phyloP scores from a whole-genome alignment of 2,113 vertebrate genomes.

The Stigmatopora argus region DNA sequence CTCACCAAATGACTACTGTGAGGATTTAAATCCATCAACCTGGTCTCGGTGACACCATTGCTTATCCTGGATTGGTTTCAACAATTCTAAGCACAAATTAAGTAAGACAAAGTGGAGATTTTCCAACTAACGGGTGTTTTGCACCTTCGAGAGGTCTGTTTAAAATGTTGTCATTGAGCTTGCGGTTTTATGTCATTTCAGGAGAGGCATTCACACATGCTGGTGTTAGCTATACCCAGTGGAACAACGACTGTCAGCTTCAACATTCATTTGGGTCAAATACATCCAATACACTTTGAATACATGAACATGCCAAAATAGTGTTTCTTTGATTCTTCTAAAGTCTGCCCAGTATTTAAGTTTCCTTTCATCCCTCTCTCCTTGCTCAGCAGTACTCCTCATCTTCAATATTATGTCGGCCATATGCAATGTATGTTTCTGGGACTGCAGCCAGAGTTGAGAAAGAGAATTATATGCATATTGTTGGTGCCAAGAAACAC shows the following conservation, averaged over 20 bases:
- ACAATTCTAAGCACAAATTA: constrained; percentile 4
- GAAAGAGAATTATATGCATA: constrained; percentile 44
- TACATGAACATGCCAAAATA: constrained; percentile 1
- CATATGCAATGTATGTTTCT: constrained; percentile 45
- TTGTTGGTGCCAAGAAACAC: constrained; percentile 42
- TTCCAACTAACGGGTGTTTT: background rate
- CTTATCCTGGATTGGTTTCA: constrained; percentile 1
- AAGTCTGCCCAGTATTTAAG: background rate
- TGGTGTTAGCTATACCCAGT: constrained; percentile 19
- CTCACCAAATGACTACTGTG: background rate
- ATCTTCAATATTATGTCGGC: constrained; percentile 26
- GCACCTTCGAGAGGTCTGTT: constrained; percentile 6
- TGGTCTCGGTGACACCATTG: background rate
- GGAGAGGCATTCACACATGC: constrained; percentile 17
- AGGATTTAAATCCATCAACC: background rate
- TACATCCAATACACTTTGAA: constrained; percentile 2
- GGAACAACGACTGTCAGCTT: constrained; percentile 19
- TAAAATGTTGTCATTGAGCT: constrained; percentile 1
- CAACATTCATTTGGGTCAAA: constrained; percentile 2
- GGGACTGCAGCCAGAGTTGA: constrained; percentile 43
- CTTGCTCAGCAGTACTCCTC: constrained; percentile 5
- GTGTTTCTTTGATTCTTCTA: background rate
- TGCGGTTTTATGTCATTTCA: constrained; percentile 15
- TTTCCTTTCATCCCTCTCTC: constrained; percentile 1
- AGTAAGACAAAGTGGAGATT: background rate